phyloP scores from a whole-genome alignment of 2,888 invertebrate genomes.

The Chloroclystis v-ata region DNA sequence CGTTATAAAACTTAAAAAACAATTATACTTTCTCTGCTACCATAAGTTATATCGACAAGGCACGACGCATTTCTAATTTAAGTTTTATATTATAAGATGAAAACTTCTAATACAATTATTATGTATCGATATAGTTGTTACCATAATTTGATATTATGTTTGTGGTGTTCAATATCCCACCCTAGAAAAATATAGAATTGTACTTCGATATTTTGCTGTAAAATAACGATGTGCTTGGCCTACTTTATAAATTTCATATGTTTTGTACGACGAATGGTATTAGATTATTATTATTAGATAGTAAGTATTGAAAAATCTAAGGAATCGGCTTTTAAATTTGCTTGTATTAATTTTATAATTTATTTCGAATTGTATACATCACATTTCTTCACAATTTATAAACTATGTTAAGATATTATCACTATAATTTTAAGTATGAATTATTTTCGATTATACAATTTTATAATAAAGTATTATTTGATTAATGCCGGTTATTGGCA shows the following conservation, averaged over 20 bases:
- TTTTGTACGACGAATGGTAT: constrained; percentile 30
- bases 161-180: no score
- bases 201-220: constrained; percentile 32
- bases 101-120: background rate
- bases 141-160: no score
- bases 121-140: no score
- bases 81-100: background rate
- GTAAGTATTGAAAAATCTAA: no score
- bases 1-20: background rate
- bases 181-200: constrained; percentile 24
- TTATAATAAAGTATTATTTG: constrained; percentile 7
- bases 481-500: constrained; percentile 11
- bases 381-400: background rate
- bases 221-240: constrained; percentile 2
- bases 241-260: constrained; percentile 30
- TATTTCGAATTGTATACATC: constrained; percentile 2
- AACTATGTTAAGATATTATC: background rate
- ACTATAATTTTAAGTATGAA: constrained; percentile 1
- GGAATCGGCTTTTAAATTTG: constrained; percentile 6
- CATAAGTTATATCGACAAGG: background rate
- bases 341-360: constrained; percentile 1
- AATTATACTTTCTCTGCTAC: constrained; percentile 4
- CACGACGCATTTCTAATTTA: constrained; percentile 9
- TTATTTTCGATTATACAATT: constrained; percentile 11
- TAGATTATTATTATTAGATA: constrained; percentile 15